Evolutionary conservation across 2,888 invertebrate species (phyloP).

Genomic region (Cybosia mesomella): DNA sequence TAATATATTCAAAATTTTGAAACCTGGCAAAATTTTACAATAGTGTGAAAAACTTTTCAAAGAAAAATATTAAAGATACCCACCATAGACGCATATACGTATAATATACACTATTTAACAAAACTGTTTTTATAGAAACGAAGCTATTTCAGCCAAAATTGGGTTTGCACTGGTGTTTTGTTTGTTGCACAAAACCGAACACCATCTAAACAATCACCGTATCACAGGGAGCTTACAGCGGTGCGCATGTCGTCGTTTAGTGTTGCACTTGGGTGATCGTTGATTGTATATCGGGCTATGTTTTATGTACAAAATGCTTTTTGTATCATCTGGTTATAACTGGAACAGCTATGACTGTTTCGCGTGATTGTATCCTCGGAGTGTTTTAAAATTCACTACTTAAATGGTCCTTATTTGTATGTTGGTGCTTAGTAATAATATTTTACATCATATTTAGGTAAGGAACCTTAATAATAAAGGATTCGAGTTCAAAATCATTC

Average conservation of each 20-base stretch:
- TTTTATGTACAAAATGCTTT: slow-evolving; percentile 22
- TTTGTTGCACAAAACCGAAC: slow-evolving; percentile 30
- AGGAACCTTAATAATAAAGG: not conserved
- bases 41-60: too few relatives aligned
- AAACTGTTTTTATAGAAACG: slow-evolving; percentile 24
- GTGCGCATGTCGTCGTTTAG: slow-evolving; percentile 39
- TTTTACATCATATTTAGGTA: not conserved
- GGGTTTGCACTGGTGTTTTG: slow-evolving; percentile 46
- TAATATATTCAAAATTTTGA: not conserved
- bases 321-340: slow-evolving; percentile 6
- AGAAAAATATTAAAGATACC: not conserved
- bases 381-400: not conserved
- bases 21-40: not conserved
- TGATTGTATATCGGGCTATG: slow-evolving; percentile 22
- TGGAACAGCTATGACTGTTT: slow-evolving; percentile 31
- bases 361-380: slow-evolving; percentile 33
- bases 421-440: slow-evolving; percentile 1
- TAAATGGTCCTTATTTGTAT: slow-evolving; percentile 2
- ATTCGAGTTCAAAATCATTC: not conserved
- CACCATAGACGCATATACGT: not conserved
- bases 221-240: slow-evolving; percentile 34
- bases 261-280: slow-evolving; percentile 30
- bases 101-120: not conserved
- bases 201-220: slow-evolving; percentile 33
- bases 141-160: slow-evolving; percentile 38